These are phyloP conservation scores for Sebastes aleutianus DNA, from an alignment of 2,797 vertebrate species.

Conservation along the genomic window DNA sequence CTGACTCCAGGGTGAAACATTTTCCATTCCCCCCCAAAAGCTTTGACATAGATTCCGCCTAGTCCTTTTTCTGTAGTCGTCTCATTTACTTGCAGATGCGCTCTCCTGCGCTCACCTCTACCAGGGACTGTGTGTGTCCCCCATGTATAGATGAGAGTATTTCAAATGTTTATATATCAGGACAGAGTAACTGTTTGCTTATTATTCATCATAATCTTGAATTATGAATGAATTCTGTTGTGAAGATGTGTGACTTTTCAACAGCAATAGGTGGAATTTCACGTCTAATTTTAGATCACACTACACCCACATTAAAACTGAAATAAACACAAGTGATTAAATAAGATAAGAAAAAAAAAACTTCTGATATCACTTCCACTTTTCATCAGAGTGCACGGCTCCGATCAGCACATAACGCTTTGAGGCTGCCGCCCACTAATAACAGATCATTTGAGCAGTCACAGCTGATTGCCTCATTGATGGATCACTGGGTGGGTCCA, in stretches of 20 bases:
- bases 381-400: slow-evolving; percentile 78
- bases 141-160: not conserved
- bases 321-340: not conserved
- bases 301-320: not conserved
- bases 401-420: slow-evolving; percentile 78
- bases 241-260: not conserved
- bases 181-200: not conserved
- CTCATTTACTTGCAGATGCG: slow-evolving; percentile 62
- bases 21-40: not conserved
- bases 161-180: slow-evolving; percentile 17
- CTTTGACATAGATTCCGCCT: slow-evolving; percentile 23
- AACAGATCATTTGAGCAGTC: slow-evolving; percentile 78
- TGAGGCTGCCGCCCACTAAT: slow-evolving; percentile 71
- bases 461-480: slow-evolving; percentile 38
- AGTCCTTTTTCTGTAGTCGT: slow-evolving; percentile 31
- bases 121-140: not conserved
- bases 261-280: not conserved
- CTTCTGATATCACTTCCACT: slow-evolving; percentile 73
- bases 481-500: slow-evolving; percentile 24
- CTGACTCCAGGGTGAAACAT: slow-evolving; percentile 37
- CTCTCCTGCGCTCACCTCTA: slow-evolving; percentile 51
- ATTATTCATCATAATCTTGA: not conserved
- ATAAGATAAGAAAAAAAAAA: not conserved
- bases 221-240: not conserved
- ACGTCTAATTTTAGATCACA: slow-evolving; percentile 11